These are phyloP conservation scores for Smittia aterrima DNA, from an alignment of 2,888 invertebrate genomes.

Conservation along the genomic window DNA sequence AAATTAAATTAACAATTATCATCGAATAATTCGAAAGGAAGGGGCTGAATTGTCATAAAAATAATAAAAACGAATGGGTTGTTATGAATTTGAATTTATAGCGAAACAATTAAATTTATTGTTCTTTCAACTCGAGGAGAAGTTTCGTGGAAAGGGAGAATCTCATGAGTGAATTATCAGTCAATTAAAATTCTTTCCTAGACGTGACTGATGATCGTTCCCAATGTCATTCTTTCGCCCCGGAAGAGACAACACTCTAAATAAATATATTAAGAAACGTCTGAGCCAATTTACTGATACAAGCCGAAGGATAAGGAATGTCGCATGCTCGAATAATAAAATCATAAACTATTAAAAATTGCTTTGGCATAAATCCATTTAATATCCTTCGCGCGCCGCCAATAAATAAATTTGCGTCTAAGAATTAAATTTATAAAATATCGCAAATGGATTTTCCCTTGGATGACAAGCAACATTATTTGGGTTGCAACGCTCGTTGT, in stretches of 20 bases:
- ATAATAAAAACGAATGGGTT: constrained; percentile 39
- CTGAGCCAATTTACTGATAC: constrained; percentile 40
- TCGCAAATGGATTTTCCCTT: not conserved
- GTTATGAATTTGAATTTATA: constrained; percentile 39
- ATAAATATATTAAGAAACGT: constrained; percentile 9
- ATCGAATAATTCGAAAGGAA: not conserved
- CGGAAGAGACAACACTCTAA: constrained; percentile 4
- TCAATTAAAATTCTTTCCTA: no score
- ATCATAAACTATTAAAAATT: constrained; percentile 40
- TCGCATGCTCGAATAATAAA: constrained; percentile 32
- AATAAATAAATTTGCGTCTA: constrained; percentile 31
- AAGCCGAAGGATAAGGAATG: constrained; percentile 31
- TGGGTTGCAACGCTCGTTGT: not conserved
- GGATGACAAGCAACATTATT: not conserved
- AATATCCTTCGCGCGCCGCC: constrained; percentile 32
- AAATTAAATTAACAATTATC: constrained; percentile 41
- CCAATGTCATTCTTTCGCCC: not conserved
- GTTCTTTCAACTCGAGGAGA: not conserved
- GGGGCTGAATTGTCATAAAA: constrained; percentile 24
- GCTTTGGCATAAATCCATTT: constrained; percentile 40
- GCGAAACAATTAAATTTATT: constrained; percentile 38
- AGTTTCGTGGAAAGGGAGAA: no score
- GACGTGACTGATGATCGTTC: not conserved
- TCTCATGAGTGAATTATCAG: no score
- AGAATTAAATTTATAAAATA: constrained; percentile 18